A percentile compares a stretch with the other conserved stretches of the same genome.
phyloP scores from a whole-genome alignment of 2,888 invertebrate genomes.

The Ectropis crepuscularia region DNA sequence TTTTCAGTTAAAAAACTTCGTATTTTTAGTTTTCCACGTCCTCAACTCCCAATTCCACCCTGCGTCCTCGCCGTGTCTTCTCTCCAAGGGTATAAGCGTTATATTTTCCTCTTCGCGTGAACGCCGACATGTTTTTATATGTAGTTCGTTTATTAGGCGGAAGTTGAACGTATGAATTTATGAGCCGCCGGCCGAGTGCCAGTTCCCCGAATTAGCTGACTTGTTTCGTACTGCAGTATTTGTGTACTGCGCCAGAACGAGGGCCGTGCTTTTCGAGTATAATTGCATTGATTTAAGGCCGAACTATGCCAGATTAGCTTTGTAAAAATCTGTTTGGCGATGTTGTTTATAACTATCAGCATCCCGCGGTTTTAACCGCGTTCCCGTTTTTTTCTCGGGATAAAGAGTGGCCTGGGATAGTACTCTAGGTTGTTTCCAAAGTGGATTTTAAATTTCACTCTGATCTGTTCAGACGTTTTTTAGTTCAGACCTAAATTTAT shows the following conservation, averaged over 20 bases:
- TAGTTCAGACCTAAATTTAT: too few species aligned
- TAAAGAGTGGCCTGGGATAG: too few species aligned
- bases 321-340: too few species aligned
- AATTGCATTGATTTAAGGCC: too few species aligned
- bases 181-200: constrained; percentile 35
- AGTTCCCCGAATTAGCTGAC: constrained; percentile 35
- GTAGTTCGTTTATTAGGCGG: constrained; percentile 48
- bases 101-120: constrained; percentile 54
- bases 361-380: too few species aligned
- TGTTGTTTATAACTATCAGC: too few species aligned
- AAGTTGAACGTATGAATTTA: constrained; percentile 42
- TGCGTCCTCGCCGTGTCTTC: constrained; percentile 48
- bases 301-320: too few species aligned
- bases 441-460: too few species aligned
- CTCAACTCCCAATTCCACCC: neutral
- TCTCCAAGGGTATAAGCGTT: constrained; percentile 61
- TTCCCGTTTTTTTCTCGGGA: too few species aligned
- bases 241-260: neutral
- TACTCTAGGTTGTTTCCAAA: too few species aligned
- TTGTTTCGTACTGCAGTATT: constrained; percentile 29
- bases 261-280: too few species aligned
- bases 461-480: too few species aligned
- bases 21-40: neutral
- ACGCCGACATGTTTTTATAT: constrained; percentile 52
- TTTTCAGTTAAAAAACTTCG: neutral